Evolutionary conservation across 2,113 vertebrate species (phyloP).

Genomic region (Ceyx cyanopectus): DNA sequence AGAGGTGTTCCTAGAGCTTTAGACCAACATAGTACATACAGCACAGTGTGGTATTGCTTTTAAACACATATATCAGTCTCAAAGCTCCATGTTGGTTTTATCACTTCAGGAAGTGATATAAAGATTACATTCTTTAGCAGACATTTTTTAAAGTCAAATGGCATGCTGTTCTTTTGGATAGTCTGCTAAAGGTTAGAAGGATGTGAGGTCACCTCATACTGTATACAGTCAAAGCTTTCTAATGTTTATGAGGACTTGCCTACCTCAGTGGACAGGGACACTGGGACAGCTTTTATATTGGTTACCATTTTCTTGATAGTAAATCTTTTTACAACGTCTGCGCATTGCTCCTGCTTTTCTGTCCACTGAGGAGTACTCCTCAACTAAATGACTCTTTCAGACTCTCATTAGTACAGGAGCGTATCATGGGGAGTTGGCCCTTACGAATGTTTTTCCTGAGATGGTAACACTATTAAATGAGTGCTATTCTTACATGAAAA

Average conservation of each 20-base stretch:
- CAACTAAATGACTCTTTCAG: neutral
- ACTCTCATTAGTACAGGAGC: neutral
- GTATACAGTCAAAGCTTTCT: neutral
- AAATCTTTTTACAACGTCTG: neutral
- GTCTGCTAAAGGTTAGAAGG: neutral
- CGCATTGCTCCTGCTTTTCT: neutral
- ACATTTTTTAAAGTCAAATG: neutral
- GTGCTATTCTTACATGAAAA: neutral
- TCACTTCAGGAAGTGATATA: neutral
- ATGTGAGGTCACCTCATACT: neutral
- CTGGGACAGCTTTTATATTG: neutral
- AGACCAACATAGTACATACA: neutral
- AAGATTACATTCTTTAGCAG: neutral
- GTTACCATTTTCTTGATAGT: neutral
- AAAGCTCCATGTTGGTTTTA: neutral
- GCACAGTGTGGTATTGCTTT: neutral
- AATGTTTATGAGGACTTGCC: neutral
- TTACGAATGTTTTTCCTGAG: neutral
- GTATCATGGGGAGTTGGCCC: rapidly evolving
- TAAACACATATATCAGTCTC: neutral
- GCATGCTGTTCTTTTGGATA: neutral
- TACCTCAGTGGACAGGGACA: neutral
- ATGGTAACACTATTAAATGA: rapidly evolving
- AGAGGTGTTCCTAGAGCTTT: neutral
- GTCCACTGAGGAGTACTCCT: rapidly evolving